Evolutionary conservation across 64 coral and sea anemone genomes (phyloP), one percentile per base, ranked within the genome.

Genomic region (Porites australiensis): DNA sequence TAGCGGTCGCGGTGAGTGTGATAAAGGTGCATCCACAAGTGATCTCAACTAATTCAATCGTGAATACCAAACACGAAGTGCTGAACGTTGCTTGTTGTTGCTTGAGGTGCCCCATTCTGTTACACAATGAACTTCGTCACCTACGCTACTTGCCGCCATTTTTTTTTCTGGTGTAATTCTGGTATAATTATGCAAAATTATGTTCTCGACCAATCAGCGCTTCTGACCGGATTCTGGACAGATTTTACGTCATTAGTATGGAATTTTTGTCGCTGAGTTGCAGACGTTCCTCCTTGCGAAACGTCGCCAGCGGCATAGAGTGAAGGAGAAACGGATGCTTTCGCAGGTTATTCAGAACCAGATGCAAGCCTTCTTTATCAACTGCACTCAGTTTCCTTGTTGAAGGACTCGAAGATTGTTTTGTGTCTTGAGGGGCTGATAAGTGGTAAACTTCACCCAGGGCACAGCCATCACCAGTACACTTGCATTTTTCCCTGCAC

Each of bases 1-100:
- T 90, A 5, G 93, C 93, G 57, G 93, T 95, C 44, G 93, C 93
- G 45, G 93, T 95, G 13, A 95, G 54, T 59, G 61, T 20, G 12
- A 75, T 50, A 50, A 75, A 75, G 72, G 72, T 50, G 23, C 86
- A 75, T 88, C 21, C 13, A 57, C 57, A 3, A 88, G 44, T 58
- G 72, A 89, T 19, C 22, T 89, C 14, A 75, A 45, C 43, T 77
- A 71, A 61, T 89, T 89, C 11, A 89, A 61, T 62, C 50, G 54
- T 3, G 54, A 63, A 89, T 89, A 89, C 87, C 87, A 89, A 43
- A 60, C 19, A 54, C 51, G 64, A 86, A 88, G 60, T 55, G 58
- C 86, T 27, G 70, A 44, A 20, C 19, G 50, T 13, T 58, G 58
- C 3, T 88, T 62, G 58, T 75, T 88, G 50, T 13, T 58, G 16